Evolutionary conservation across 2,888 invertebrate species (phyloP).

Genomic region (Cinara cedri): DNA sequence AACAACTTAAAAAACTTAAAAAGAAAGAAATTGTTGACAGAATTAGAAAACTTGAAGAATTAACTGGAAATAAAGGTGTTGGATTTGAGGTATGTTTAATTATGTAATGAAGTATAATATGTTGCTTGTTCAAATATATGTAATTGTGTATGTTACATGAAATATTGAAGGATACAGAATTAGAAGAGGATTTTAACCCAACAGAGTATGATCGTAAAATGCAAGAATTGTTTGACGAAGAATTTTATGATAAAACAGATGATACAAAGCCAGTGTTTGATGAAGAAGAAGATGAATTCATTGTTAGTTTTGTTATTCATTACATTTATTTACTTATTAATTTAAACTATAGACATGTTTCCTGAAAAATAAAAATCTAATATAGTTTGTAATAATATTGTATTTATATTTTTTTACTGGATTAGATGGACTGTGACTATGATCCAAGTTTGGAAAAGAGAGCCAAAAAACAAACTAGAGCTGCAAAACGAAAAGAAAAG

Average conservation of each 20-base stretch:
- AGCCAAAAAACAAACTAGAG: slow-evolving; percentile 67
- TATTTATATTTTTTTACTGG: no score
- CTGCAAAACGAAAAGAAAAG: slow-evolving; percentile 70
- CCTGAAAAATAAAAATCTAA: background rate
- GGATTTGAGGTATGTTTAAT: slow-evolving; percentile 67
- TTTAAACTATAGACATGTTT: background rate
- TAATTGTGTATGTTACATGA: slow-evolving; percentile 60
- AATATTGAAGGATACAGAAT: slow-evolving; percentile 72
- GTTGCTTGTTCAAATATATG: background rate
- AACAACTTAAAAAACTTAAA: slow-evolving; percentile 83
- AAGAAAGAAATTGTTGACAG: slow-evolving; percentile 89
- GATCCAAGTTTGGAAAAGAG: slow-evolving; percentile 66
- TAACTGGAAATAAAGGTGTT: slow-evolving; percentile 81
- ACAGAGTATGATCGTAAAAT: slow-evolving; percentile 84
- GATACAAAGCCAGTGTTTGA: slow-evolving; percentile 85
- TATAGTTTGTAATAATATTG: no score
- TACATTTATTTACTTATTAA: background rate
- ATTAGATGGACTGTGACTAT: slow-evolving; percentile 81
- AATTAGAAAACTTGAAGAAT: slow-evolving; percentile 81
- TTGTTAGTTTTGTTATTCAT: slow-evolving; percentile 6
- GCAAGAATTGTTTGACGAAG: slow-evolving; percentile 83
- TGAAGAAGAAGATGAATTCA: slow-evolving; percentile 62
- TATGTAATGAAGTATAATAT: background rate
- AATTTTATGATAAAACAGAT: slow-evolving; percentile 79
- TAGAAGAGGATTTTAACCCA: slow-evolving; percentile 92